Evolutionary conservation across 2,888 invertebrate genomes (phyloP).

Genomic region (Encarsia formosa): DNA sequence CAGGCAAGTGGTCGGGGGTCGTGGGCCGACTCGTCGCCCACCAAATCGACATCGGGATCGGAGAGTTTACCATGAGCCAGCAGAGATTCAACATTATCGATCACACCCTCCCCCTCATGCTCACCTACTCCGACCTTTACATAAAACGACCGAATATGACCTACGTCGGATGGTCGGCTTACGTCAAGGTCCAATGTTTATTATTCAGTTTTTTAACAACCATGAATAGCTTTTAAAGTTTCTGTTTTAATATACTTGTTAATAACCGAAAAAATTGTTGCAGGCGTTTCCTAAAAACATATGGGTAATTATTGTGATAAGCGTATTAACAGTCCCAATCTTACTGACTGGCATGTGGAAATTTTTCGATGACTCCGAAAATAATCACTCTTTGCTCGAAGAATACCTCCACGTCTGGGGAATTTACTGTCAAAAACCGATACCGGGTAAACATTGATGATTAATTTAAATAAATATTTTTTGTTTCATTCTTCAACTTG

Average conservation of each 20-base stretch:
- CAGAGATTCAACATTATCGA: conserved; percentile 29
- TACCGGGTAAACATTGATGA: conserved; percentile 23
- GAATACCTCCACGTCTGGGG: conserved; percentile 19
- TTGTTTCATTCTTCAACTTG: too few relatives aligned
- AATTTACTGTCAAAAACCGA: conserved; percentile 22
- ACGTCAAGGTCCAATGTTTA: conserved; percentile 35
- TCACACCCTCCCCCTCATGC: conserved; percentile 32
- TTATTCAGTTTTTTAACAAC: neutral
- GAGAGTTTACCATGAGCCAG: conserved; percentile 19
- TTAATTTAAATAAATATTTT: too few relatives aligned
- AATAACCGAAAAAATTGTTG: neutral
- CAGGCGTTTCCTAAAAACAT: conserved; percentile 17
- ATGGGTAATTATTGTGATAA: conserved; percentile 14
- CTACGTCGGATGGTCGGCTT: conserved; percentile 36
- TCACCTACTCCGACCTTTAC: conserved; percentile 22
- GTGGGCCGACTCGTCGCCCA: conserved; percentile 24
- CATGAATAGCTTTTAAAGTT: neutral
- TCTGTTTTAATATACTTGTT: neutral
- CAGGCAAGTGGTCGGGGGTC: conserved; percentile 33
- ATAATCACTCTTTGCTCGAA: conserved; percentile 3
- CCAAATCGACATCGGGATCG: conserved; percentile 32
- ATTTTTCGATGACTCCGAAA: neutral
- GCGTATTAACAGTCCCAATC: conserved; percentile 9
- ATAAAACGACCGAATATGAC: conserved; percentile 22
- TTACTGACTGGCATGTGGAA: conserved; percentile 14